Base-by-base conservation (phyloP, 2,113 vertebrate species). In the Macquaria ambigua region DNA sequence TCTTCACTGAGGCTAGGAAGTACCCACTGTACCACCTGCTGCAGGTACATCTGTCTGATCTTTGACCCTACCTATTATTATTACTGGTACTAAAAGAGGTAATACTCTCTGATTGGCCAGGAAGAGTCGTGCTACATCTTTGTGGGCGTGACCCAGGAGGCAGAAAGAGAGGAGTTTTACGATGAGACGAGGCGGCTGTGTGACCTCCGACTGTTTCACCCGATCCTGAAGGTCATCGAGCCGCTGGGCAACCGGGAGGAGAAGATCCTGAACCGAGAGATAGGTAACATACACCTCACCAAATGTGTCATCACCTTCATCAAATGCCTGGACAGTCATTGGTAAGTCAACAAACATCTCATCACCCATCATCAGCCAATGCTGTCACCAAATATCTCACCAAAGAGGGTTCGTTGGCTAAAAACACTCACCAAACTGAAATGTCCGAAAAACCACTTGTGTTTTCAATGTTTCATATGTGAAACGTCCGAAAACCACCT, bases 81-180 rank as follows among this genome's bases (percentile, higher is more conserved):
- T 63, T 8, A 41, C 59, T 4, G 48, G 9, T 25, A 3, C 1
- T 43, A 21, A 11, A 3, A 28, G 3, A 14, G 21, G 1, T 41
- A 6, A 34, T 73, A 21, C 21, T 72, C 12, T 90, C 34, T 90
- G 67, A 85, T 81, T 93, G 84, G 77, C n/a, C 87, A 96, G 96
- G 96, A 96, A 66, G 96, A 96, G 87, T 96, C 95, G 0, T 94
- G 94, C 56, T 97, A 97, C 88, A 97, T 97, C 81, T 96, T 97
- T 82, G 95, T 97, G 69, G 96, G 96, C 3, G 96, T 97, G 84
- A 97, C 96, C 20, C 96, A 97, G 89, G 96, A 97, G 73, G 96
- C 96, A 0, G 96, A 97, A 80, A 87, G 96, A 77, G 96, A 97
- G 89, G 96, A 96, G 89, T 97, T 96, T 77, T 97, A 96, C 0